Base-by-base conservation (phyloP, 2,797 vertebrate genomes). In the Buphagus erythrorhynchus region DNA sequence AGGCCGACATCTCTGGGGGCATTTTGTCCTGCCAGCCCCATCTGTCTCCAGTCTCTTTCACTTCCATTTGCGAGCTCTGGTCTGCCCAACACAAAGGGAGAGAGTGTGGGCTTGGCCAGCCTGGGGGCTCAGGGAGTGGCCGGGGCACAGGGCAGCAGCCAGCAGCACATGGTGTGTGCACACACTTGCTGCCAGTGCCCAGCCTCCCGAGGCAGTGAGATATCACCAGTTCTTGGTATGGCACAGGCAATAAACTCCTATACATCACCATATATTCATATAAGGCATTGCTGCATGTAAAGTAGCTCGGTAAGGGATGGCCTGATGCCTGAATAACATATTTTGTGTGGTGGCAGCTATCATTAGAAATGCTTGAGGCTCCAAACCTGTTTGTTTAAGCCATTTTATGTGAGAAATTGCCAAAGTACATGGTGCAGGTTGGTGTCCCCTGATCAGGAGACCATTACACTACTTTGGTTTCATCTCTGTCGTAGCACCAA, bases 141-240 rank as follows among this genome's bases (percentile, higher is more conserved):
- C 1, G 6, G 18, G 16, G 67, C 75, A 54, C 67, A 28, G 45
- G 48, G 82, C 75, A 55, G 88, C 48, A 49, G 28, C n/a, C 8
- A 29, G 79, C 57, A 55, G 63, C 17, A 15, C 12, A 5, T 3
- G 24, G 33, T 40, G 15, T 9, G 10, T 7, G 31, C 1, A 3
- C 29, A 15, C 8, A 1, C 26, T 19, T 0, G 0, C 11, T 46
- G 8, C 8, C 40, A 4, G n/a, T 0, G 1, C 12, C n/a, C 25
- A 7, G 49, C n/a, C 36, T 66, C 10, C n/a, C 5, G 8, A 5
- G 0, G 45, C 36, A 48, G n/a, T 0, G 1, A 31, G 13, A 0
- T 10, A 11, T 6, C 42, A 31, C 12, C 59, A 5, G 40, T 14
- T 66, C 26, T 51, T 26, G 35, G 36, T 42, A 2, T 28, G 38